Base-by-base conservation (phyloP, 2,888 invertebrate species). In the Dasypogon diadema region DNA sequence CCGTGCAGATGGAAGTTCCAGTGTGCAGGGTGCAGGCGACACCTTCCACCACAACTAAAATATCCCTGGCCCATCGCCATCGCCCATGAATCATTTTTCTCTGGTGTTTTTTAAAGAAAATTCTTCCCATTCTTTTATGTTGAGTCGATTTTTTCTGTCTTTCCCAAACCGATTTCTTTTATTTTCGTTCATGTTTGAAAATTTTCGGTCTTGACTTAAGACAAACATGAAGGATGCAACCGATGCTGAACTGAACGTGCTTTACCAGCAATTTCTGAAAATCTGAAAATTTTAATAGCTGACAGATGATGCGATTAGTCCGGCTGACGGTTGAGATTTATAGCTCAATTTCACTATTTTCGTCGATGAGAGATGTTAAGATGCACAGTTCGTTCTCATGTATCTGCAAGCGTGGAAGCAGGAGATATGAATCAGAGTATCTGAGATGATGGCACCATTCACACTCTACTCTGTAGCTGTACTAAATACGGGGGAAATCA, bases 231-330 rank as follows among this genome's bases (percentile, higher is more conserved):
- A 51, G 16, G 51, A 51, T 51, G 51, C 51, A 51, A 18, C 51
- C 21, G 51, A 51, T 16, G 51, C 16, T 12, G 34, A 34, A 18
- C 54, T 54, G 70, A 70, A 70, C 70, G 70, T 70, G 70, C 70
- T 54, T 21, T 34, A 26, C 4, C 54, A 26, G 54, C 54, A 26
- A 54, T 54, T 74, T 74, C 58, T 24, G 46, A 58, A 74, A 42
- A 74, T 46, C 37, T 46, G 56, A 74, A 74, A 74, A 58, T 74
- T 75, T 75, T 78, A 78, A 76, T 78, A 58, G 75, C 74, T 76
- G 78, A 78, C 78, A 78, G 78, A 78, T 78, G 78, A 75, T 76
- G 76, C 55, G 76, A 76, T 76, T 78, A 78, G 76, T 74, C 56
- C 30, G 58, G 56, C 74, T 74, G 74, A 74, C 74, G 58, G 74